Conservation (phyloP, 2,797 vertebrate genomes). For the Coranthus polyacanthus region DNA sequence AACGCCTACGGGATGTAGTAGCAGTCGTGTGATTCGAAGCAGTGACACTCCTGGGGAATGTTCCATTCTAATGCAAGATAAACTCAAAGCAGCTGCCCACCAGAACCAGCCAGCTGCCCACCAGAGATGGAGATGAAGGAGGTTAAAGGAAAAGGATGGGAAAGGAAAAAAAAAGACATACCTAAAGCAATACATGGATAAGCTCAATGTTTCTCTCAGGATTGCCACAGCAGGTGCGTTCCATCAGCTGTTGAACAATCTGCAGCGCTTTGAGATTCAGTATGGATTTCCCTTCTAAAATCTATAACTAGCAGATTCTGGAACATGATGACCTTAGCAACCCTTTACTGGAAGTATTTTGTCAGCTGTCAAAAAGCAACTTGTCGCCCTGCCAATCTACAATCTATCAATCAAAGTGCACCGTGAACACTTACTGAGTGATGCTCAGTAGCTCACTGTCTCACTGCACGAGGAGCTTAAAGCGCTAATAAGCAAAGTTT, state of each 20-base stretch:
- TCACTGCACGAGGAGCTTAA: background rate
- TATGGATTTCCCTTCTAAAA: constrained; percentile 35
- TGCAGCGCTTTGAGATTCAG: constrained; percentile 14
- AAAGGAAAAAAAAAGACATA: background rate
- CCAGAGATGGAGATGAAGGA: constrained; percentile 5
- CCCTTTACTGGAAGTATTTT: constrained; percentile 40
- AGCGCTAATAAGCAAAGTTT: background rate
- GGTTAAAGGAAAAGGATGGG: background rate
- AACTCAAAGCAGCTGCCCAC: constrained; percentile 37
- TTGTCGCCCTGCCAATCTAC: constrained; percentile 23
- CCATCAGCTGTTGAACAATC: constrained; percentile 36
- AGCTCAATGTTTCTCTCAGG: background rate
- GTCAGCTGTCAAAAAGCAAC: constrained; percentile 59
- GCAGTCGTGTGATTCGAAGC: constrained; percentile 58
- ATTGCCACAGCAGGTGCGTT: constrained; percentile 8
- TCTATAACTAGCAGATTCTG: constrained; percentile 27
- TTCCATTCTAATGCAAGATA: constrained; percentile 54
- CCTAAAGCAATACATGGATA: background rate
- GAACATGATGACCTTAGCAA: constrained; percentile 31
- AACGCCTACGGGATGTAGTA: constrained; percentile 55
- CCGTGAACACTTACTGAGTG: background rate
- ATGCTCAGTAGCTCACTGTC: constrained; percentile 4
- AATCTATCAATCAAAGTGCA: constrained; percentile 11
- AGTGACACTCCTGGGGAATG: constrained; percentile 52
- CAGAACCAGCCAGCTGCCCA: constrained; percentile 9